A percentile compares a stretch with the other conserved stretches of the same genome.
phyloP scores from a whole-genome alignment of 2,113 vertebrate genomes.

The Lamprologus tigripictilis region DNA sequence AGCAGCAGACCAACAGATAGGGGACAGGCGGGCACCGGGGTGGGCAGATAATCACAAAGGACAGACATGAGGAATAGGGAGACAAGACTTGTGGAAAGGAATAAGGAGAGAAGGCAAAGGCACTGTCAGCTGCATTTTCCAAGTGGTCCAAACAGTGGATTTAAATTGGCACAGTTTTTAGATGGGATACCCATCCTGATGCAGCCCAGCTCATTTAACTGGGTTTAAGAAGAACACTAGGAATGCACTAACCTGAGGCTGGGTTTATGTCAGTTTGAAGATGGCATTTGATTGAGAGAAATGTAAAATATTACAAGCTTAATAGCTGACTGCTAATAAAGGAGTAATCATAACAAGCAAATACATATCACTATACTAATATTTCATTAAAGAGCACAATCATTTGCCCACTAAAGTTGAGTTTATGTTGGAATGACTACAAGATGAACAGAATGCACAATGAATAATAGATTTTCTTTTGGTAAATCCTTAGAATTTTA shows the following conservation, averaged over 20 bases:
- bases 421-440: background rate
- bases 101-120: background rate
- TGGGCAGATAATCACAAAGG: background rate
- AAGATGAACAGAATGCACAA: background rate
- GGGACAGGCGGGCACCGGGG: background rate
- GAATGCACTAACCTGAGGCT: background rate
- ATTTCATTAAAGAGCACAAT: background rate
- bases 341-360: background rate
- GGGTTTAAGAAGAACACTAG: background rate
- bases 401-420: background rate
- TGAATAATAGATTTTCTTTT: background rate
- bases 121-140: background rate
- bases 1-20: background rate
- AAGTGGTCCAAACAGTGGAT: background rate
- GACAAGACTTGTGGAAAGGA: background rate
- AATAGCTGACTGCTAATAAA: background rate
- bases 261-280: background rate
- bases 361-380: background rate
- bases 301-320: background rate
- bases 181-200: background rate
- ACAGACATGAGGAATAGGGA: background rate
- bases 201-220: rapidly evolving
- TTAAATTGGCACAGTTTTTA: background rate
- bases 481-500: background rate
- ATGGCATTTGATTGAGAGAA: background rate